Evolutionary conservation across 2,888 invertebrate species (phyloP), one percentile per base, ranked within the genome.

Genomic region (Electrophaes corylata): DNA sequence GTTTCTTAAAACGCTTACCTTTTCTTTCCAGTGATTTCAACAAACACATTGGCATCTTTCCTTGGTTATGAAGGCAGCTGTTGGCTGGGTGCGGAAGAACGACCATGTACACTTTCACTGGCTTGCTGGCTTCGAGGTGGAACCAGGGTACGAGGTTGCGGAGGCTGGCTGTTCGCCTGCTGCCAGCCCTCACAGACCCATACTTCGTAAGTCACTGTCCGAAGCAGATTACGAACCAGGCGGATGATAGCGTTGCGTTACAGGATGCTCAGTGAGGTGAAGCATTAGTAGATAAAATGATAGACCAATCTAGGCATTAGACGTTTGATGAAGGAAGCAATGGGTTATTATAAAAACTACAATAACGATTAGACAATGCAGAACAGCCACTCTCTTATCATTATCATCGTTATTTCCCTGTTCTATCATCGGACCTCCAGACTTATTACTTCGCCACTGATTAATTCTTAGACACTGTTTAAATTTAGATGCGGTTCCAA

Each of bases 61-160:
- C 81, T 94, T 10, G 94, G 94, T 1, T 94, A 93, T 73, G 94
- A 94, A 0, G 73, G 88, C 2, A 92, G 92, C 10, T 94, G 94
- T 70, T 89, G 82, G 44, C 86, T 93, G 50, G 93, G 93, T 57
- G 88, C 92, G 8, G 91, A 92, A 5, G 91, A 93, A 0, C 92
- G 93, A 71, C 92, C 95, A 0, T 96, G 96, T 73, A 95, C 95
- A 0, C 83, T 96, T 50, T 93, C 95, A 3, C 84, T 96, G 43
- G 93, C 94, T 16, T 96, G 96, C 79, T 96, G 96, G 96, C 84
- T 96, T 65, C 93, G 94, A 26, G 96, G 96, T 0, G 96, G 96
- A 11, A 92, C 92, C 33, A 92, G 94, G 71, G 92, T 93, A 35
- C 85, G 93, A 20, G 95, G 95, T 18, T 95, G 95, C 65, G 95